A percentile compares a stretch with the other conserved stretches of the same genome.
phyloP scores from a whole-genome alignment of 2,113 vertebrate species.

The Dermatemys mawii region DNA sequence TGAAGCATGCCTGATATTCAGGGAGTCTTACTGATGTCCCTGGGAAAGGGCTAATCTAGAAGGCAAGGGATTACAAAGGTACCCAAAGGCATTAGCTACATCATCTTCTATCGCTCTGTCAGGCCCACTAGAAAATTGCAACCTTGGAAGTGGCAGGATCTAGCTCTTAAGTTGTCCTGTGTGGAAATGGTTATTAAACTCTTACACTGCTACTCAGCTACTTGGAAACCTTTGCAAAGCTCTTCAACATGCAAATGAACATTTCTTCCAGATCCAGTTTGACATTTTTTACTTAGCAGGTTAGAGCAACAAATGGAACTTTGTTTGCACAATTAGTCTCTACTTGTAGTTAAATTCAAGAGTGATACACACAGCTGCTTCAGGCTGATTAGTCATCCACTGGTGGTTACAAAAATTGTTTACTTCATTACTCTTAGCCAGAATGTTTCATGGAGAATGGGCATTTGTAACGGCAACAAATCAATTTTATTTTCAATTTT shows the following conservation, averaged over 20 bases:
- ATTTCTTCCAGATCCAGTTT: background rate
- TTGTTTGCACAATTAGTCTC: constrained; percentile 54
- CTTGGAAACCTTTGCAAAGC: constrained; percentile 24
- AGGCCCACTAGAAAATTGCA: background rate
- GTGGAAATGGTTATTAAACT: background rate
- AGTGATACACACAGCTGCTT: constrained; percentile 44
- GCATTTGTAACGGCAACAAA: constrained; percentile 66
- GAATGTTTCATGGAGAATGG: constrained; percentile 50
- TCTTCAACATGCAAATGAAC: background rate
- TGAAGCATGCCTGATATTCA: fast-evolving
- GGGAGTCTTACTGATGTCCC: fast-evolving
- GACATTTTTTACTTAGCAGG: constrained; percentile 21
- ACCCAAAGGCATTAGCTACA: background rate
- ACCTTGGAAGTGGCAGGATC: background rate
- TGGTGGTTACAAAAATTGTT: constrained; percentile 48
- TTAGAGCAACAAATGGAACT: no score
- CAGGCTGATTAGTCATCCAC: constrained; percentile 64
- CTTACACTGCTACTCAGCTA: background rate
- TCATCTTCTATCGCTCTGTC: background rate
- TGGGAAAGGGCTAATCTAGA: fast-evolving
- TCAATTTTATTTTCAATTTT: constrained; percentile 61
- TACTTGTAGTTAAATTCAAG: constrained; percentile 56
- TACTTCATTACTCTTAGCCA: constrained; percentile 60
- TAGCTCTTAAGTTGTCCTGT: background rate
- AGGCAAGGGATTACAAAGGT: background rate